Evolutionary conservation across 1,140 invertebrate genomes (phyloP).

Genomic region (Centruroides sculpturatus): DNA sequence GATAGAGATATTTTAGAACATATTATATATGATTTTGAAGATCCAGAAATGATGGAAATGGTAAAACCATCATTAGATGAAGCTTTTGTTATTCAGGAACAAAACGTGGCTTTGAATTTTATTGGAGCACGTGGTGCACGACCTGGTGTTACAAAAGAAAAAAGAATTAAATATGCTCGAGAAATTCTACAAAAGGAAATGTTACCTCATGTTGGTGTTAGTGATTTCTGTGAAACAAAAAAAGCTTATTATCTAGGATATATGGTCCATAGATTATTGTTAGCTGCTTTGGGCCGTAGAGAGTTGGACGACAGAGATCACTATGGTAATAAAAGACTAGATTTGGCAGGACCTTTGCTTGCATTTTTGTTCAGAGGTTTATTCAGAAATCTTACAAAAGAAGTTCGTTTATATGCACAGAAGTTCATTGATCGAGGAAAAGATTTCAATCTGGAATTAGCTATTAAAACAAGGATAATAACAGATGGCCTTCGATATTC

Average conservation of each 20-base stretch:
- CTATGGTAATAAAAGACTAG: conserved; percentile 95
- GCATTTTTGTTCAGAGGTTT: conserved; percentile 43
- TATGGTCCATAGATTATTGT: conserved; percentile 90
- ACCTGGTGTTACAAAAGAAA: conserved; percentile 95
- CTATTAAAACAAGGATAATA: conserved; percentile 94
- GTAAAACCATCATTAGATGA: conserved; percentile 96
- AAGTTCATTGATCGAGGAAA: conserved; percentile 97
- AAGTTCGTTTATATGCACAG: conserved; percentile 93
- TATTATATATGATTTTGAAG: conserved; percentile 98
- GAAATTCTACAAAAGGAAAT: conserved; percentile 99
- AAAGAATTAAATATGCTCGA: conserved; percentile 94
- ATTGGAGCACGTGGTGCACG: conserved; percentile 90
- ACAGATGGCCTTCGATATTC: conserved; percentile 97
- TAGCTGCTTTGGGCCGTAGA: conserved; percentile 84
- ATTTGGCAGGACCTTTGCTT: conserved; percentile 88
- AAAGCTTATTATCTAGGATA: conserved; percentile 97
- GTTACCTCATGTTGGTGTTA: conserved; percentile 96
- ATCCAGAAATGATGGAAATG: conserved; percentile 99
- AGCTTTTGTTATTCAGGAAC: conserved; percentile 98
- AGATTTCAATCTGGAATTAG: conserved; percentile 93
- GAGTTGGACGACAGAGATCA: conserved; percentile 99
- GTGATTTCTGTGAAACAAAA: conserved; percentile 98
- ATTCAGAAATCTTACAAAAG: conserved; percentile 87
- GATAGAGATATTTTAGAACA: conserved; percentile 97
- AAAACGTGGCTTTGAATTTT: conserved; percentile 95